Evolutionary conservation across 2,888 invertebrate genomes (phyloP).

Genomic region (Endomychus coccineus): DNA sequence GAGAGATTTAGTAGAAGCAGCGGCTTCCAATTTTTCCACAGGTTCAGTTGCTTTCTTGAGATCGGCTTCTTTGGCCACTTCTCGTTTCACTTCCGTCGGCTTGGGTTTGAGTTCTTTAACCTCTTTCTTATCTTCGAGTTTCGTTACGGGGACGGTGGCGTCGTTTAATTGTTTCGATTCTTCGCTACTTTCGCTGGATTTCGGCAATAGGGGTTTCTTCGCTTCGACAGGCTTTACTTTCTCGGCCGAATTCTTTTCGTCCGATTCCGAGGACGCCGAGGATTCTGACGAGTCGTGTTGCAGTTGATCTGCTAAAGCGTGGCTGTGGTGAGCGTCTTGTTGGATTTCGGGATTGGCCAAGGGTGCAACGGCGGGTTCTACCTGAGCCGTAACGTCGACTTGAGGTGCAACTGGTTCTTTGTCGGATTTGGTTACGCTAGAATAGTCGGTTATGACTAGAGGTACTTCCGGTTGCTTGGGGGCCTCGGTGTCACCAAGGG

Average conservation of each 20-base stretch:
- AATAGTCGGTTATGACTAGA: slow-evolving; percentile 42
- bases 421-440: slow-evolving; percentile 40
- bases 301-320: slow-evolving; percentile 17
- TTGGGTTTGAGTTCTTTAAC: slow-evolving; percentile 23
- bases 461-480: slow-evolving; percentile 33
- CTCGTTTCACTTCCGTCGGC: slow-evolving; percentile 12
- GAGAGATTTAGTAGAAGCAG: slow-evolving; percentile 11
- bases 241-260: slow-evolving; percentile 11
- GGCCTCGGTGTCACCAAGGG: slow-evolving; percentile 49
- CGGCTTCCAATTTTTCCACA: slow-evolving; percentile 19
- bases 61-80: slow-evolving; percentile 9
- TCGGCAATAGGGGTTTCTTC: slow-evolving; percentile 19
- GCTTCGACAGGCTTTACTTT: slow-evolving; percentile 20
- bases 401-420: slow-evolving; percentile 19
- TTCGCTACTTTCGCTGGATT: slow-evolving; percentile 12
- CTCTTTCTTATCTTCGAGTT: slow-evolving; percentile 11
- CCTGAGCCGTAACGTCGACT: not conserved
- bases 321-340: slow-evolving; percentile 13
- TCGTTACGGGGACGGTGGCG: slow-evolving; percentile 12
- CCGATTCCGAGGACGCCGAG: slow-evolving; percentile 24
- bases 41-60: slow-evolving; percentile 14
- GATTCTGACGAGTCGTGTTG: slow-evolving; percentile 27
- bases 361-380: no score
- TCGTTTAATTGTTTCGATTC: slow-evolving; percentile 40
- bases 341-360: no score